Conservation (phyloP, 2,888 invertebrate genomes). For the Idaea aversata region DNA sequence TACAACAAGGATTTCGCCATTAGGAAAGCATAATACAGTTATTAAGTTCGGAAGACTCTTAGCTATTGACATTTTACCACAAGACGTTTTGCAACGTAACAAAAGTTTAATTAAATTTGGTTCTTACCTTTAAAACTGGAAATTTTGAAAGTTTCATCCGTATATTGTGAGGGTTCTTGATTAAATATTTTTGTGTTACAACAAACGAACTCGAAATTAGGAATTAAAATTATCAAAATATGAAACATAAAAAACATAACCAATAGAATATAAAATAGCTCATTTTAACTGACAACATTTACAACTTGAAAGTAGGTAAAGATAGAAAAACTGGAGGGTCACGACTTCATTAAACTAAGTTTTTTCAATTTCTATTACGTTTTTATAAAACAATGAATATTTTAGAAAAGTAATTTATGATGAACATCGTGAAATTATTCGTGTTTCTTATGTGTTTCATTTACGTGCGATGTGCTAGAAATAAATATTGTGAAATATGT, state of each 20-base stretch:
- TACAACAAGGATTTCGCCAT: no score
- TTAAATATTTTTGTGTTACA: neutral
- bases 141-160: neutral
- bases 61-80: neutral
- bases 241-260: constrained; percentile 68
- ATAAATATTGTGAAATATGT: constrained; percentile 58
- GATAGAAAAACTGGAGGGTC: constrained; percentile 39
- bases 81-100: neutral
- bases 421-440: constrained; percentile 61
- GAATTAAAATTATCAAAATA: constrained; percentile 51
- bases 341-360: constrained; percentile 21
- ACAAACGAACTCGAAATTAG: constrained; percentile 21
- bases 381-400: constrained; percentile 37
- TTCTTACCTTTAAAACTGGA: constrained; percentile 30
- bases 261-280: constrained; percentile 44
- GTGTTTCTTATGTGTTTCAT: constrained; percentile 46
- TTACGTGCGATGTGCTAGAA: constrained; percentile 29
- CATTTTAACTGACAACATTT: constrained; percentile 47
- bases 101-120: neutral
- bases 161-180: neutral
- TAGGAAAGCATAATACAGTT: neutral
- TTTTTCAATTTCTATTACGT: constrained; percentile 27
- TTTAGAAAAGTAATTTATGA: constrained; percentile 54
- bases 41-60: neutral
- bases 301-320: neutral